Conservation (phyloP, 2,797 vertebrate species). For the Oreortyx pictus region DNA sequence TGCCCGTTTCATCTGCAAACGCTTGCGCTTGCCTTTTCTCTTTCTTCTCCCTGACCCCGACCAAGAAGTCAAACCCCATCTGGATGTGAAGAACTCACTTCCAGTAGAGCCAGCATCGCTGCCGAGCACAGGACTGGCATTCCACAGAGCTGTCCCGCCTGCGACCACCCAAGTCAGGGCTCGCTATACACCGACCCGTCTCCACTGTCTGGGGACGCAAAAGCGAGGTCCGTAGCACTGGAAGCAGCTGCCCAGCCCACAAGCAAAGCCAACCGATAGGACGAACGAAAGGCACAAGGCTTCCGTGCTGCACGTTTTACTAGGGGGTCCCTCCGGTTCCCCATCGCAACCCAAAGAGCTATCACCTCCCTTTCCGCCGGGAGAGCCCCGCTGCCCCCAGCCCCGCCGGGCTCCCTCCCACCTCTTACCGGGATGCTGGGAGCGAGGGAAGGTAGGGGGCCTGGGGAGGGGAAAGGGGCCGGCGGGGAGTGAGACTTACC, state of each 20-base stretch:
- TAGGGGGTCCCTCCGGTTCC: neutral
- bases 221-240: neutral
- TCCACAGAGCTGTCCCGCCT: neutral
- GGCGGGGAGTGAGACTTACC: conserved; percentile 8
- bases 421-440: neutral
- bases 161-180: neutral
- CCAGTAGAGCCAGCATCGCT: neutral
- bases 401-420: neutral
- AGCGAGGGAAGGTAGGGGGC: too few species aligned
- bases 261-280: neutral
- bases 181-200: neutral
- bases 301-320: neutral
- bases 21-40: neutral
- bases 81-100: neutral
- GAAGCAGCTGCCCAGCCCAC: neutral
- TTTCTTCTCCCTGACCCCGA: neutral
- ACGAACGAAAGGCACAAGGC: neutral
- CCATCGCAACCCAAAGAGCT: neutral
- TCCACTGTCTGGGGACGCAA: neutral
- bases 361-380: too few species aligned
- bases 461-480: too few species aligned
- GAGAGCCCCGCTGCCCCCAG: neutral
- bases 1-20: neutral
- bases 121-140: neutral
- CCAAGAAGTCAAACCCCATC: neutral